Conservation (phyloP, 2,888 invertebrate species). For the Merodon equestris region DNA sequence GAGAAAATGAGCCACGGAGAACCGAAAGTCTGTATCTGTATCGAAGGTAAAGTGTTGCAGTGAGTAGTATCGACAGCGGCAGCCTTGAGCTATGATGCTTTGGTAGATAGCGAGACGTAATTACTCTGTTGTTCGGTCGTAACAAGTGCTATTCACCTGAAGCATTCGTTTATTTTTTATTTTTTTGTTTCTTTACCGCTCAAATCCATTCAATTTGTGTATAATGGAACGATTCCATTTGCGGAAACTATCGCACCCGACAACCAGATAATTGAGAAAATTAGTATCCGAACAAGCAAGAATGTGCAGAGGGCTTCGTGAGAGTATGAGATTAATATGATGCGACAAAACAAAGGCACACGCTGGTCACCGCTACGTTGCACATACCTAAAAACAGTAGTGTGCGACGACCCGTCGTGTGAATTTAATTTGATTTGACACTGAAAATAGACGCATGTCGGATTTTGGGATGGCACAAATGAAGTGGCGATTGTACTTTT, state of each 20-base stretch:
- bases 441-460: conserved; percentile 16
- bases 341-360: not conserved
- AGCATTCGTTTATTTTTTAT: conserved; percentile 5
- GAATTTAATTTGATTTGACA: conserved; percentile 49
- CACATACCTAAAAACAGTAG: not conserved
- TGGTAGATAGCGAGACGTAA: conserved; percentile 26
- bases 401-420: conserved; percentile 22
- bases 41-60: not conserved
- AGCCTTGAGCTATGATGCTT: conserved; percentile 41
- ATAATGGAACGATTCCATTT: conserved; percentile 43
- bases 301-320: not conserved
- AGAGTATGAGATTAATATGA: too few species aligned
- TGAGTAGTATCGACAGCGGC: too few species aligned
- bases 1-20: conserved; percentile 9
- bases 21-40: conserved; percentile 9
- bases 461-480: not conserved
- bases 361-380: not conserved
- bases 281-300: conserved; percentile 28
- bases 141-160: conserved; percentile 36
- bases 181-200: conserved; percentile 2
- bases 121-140: conserved; percentile 22
- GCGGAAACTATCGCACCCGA: conserved; percentile 48
- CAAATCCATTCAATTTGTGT: conserved; percentile 6
- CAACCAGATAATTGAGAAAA: conserved; percentile 49
- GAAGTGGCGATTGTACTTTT: not conserved